Evolutionary conservation across 2,113 vertebrate genomes (phyloP), one percentile per base, ranked within the genome.

Genomic region (Cynocephalus volans): DNA sequence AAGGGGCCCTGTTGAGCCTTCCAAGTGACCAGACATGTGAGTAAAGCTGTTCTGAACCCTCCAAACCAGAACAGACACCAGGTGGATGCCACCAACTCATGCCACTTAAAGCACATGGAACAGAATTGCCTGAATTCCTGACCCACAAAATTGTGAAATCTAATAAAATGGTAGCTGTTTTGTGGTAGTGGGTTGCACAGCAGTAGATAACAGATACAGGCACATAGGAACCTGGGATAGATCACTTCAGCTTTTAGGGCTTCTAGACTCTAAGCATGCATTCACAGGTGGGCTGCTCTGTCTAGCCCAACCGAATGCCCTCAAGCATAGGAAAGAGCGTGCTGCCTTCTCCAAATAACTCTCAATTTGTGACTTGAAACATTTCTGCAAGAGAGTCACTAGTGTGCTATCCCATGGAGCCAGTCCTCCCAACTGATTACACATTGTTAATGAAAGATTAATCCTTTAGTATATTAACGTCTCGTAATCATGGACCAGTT

Each of bases 361-460:
- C 50, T 81, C 91, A 81, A 95, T 52, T 18, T 90, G 67, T 94
- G 92, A 83, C 83, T 96, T 94, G 23, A 83, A 96, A 95, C 48
- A 67, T 97, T 97, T 97, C 97, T 96, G 67, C 85, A 90, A 94
- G 48, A 69, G 60, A 95, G 90, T 95, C 97, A 97, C 88, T 36
- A 48, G 83, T 98, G 96, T 97, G 87, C 89, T 90, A 76, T 72
- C 97, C 97, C 85, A 48, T 75, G 82, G 96, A 98, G 88, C 77
- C 98, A 98, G 97, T 98, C 95, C 95, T 98, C 92, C 84, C 97
- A 97, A 96, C 77, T 98, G 97, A 98, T 98, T 98, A 95, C 94
- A 97, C 88, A 96, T 54, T 97, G 90, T 97, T 98, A 98, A 98
- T 97, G 97, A 98, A 98, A 96, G 97, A 97, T 98, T 98, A 98